These are phyloP conservation scores for Chloropsis cyanopogon DNA, from an alignment of 2,113 vertebrate species.

Conservation along the genomic window DNA sequence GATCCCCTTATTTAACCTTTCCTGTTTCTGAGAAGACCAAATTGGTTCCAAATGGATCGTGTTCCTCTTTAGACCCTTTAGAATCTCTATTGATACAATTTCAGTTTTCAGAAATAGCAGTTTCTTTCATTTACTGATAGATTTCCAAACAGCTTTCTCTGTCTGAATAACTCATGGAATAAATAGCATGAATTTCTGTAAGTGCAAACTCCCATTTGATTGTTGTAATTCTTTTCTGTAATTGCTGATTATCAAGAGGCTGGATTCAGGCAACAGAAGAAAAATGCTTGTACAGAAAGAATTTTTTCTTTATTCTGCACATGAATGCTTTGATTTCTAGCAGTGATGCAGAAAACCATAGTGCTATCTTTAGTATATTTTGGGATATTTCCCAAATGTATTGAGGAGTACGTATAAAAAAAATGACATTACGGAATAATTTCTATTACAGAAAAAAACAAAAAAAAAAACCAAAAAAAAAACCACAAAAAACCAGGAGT, in stretches of 20 bases:
- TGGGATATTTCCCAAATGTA: neutral
- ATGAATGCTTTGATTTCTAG: constrained; percentile 32
- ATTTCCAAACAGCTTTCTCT: constrained; percentile 18
- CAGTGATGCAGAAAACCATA: neutral
- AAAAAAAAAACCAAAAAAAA: neutral
- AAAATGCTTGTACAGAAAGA: constrained; percentile 6
- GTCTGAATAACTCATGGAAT: neutral
- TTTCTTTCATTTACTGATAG: neutral
- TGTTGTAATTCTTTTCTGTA: constrained; percentile 12
- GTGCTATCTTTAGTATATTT: constrained; percentile 2
- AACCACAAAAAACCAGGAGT: neutral
- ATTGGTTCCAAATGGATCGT: neutral
- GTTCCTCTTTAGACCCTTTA: neutral
- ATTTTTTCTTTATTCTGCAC: constrained; percentile 24
- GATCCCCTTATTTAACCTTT: neutral
- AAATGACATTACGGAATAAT: neutral
- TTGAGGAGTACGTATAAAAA: neutral
- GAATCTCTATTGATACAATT: neutral
- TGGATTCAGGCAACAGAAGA: neutral
- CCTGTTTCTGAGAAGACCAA: neutral
- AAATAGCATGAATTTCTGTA: neutral
- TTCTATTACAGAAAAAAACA: neutral
- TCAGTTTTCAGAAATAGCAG: constrained; percentile 3
- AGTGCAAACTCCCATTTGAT: constrained; percentile 28
- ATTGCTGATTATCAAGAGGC: constrained; percentile 24